These are phyloP conservation scores for Strigamia maritima DNA, from an alignment of 2,888 invertebrate species.

Conservation along the genomic window DNA sequence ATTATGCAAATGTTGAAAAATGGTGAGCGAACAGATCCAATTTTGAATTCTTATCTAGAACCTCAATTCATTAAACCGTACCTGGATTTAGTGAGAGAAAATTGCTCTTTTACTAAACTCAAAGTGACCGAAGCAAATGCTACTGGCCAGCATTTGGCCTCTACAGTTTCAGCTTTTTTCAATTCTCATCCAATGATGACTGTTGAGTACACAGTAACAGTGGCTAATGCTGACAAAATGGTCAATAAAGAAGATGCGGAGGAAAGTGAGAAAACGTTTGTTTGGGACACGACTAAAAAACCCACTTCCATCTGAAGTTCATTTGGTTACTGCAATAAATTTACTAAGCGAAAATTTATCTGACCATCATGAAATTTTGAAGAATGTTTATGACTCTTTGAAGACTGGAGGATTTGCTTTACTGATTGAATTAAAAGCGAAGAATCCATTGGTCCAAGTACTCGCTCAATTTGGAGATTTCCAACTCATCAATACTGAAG, in stretches of 20 bases:
- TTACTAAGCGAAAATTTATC: constrained; percentile 56
- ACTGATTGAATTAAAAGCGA: constrained; percentile 46
- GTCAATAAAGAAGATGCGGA: too few relatives aligned
- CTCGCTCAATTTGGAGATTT: constrained; percentile 41
- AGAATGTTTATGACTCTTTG: constrained; percentile 55
- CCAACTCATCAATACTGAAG: constrained; percentile 6
- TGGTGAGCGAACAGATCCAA: background rate
- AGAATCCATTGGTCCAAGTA: constrained; percentile 45
- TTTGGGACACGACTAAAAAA: too few relatives aligned
- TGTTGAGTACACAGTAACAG: background rate
- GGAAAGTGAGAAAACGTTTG: too few relatives aligned
- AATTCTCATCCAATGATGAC: background rate
- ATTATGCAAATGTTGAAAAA: background rate
- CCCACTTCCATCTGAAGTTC: constrained; percentile 60
- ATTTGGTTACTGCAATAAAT: constrained; percentile 67
- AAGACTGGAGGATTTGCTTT: constrained; percentile 69
- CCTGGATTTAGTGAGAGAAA: background rate
- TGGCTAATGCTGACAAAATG: too few relatives aligned
- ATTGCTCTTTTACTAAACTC: background rate
- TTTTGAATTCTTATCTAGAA: background rate
- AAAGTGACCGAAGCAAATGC: background rate
- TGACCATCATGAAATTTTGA: constrained; percentile 36
- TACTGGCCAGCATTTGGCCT: background rate
- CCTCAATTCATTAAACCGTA: background rate
- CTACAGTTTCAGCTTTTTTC: background rate